These are phyloP conservation scores for Taphrorychus bicolor DNA, from an alignment of 2,888 invertebrate genomes.

Conservation along the genomic window DNA sequence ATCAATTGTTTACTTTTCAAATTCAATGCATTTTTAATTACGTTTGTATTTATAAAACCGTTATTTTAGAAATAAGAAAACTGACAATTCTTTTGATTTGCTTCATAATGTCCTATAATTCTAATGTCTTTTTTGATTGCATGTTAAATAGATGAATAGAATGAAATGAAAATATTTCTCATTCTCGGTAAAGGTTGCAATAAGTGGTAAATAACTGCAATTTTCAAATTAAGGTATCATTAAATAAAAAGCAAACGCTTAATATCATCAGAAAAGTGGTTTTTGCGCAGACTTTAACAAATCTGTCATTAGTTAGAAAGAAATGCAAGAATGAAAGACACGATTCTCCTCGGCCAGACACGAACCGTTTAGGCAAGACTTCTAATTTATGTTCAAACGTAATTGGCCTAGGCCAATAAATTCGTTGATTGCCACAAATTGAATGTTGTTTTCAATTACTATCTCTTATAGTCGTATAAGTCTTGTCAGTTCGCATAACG, in stretches of 20 bases:
- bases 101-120: too few relatives aligned
- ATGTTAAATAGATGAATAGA: too few relatives aligned
- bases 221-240: neutral
- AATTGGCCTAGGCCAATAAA: slow-evolving; percentile 1
- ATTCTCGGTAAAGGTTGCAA: too few relatives aligned
- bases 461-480: neutral
- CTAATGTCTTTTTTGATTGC: too few relatives aligned
- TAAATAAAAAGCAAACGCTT: neutral
- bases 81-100: too few relatives aligned
- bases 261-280: neutral
- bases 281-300: neutral
- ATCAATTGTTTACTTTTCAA: too few relatives aligned
- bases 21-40: too few relatives aligned
- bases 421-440: slow-evolving; percentile 5
- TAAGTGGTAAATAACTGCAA: too few relatives aligned
- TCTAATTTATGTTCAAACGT: neutral
- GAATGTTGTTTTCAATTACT: slow-evolving; percentile 2
- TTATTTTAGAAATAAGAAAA: too few relatives aligned
- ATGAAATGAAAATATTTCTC: too few relatives aligned
- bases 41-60: too few relatives aligned
- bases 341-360: neutral
- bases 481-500: neutral
- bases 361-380: neutral
- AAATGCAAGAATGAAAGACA: neutral
- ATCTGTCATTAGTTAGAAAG: neutral